phyloP scores from a whole-genome alignment of 2,888 invertebrate genomes.

The Acrocyrtus sp. region DNA sequence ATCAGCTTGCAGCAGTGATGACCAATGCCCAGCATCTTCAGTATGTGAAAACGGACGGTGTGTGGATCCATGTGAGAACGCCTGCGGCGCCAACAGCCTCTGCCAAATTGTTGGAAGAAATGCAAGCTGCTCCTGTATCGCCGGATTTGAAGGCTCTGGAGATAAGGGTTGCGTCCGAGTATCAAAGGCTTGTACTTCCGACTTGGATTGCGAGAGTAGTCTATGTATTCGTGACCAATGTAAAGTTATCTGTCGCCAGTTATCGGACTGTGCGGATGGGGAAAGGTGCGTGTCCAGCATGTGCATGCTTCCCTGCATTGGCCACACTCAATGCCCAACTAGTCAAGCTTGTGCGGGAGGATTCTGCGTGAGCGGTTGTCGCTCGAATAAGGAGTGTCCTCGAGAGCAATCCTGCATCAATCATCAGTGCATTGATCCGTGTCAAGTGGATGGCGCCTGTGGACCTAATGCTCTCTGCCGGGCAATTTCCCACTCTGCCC shows the following conservation, averaged over 20 bases:
- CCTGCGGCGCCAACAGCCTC: slow-evolving; percentile 83
- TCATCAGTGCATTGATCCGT: slow-evolving; percentile 85
- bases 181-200: slow-evolving; percentile 74
- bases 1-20: slow-evolving; percentile 79
- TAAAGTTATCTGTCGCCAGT: slow-evolving; percentile 80
- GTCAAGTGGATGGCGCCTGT: slow-evolving; percentile 75
- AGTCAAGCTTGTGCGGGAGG: slow-evolving; percentile 85
- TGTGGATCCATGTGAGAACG: slow-evolving; percentile 82
- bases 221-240: slow-evolving; percentile 86
- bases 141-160: slow-evolving; percentile 77
- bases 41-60: slow-evolving; percentile 79
- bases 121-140: slow-evolving; percentile 81
- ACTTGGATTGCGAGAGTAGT: slow-evolving; percentile 81
- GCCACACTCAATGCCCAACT: slow-evolving; percentile 82
- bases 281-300: slow-evolving; percentile 82
- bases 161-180: slow-evolving; percentile 78
- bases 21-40: slow-evolving; percentile 80
- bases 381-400: slow-evolving; percentile 82
- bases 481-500: slow-evolving; percentile 59
- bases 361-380: slow-evolving; percentile 84
- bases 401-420: slow-evolving; percentile 82
- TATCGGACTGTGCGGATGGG: slow-evolving; percentile 80
- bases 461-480: slow-evolving; percentile 82
- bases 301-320: slow-evolving; percentile 82
- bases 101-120: slow-evolving; percentile 76